Evolutionary conservation across 1,140 invertebrate species (phyloP).

Genomic region (Anthonomus grandis): DNA sequence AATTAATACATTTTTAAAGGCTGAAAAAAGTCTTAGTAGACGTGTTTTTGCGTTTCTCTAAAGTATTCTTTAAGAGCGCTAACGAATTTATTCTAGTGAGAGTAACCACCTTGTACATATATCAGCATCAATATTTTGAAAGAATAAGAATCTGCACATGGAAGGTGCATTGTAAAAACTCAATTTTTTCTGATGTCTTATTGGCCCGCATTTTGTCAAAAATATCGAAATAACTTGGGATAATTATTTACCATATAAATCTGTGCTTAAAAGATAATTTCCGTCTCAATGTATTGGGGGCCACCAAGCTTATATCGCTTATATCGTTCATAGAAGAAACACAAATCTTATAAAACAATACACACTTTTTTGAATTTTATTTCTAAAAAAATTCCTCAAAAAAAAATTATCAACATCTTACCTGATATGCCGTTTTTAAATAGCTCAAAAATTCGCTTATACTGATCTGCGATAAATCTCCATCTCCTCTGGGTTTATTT

Average conservation of each 20-base stretch:
- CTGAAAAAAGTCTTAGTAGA: no score
- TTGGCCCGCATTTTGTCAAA: no score
- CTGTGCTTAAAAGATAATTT: background rate
- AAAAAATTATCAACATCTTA: conserved; percentile 34
- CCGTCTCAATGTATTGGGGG: background rate
- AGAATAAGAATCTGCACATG: no score
- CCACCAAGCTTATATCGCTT: background rate
- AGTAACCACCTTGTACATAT: no score
- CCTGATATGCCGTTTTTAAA: conserved; percentile 67
- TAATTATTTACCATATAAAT: background rate
- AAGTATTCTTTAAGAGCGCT: no score
- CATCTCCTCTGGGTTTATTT: conserved; percentile 8
- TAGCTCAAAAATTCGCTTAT: conserved; percentile 70
- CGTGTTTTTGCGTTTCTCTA: no score
- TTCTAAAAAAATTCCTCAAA: background rate
- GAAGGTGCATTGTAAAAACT: no score
- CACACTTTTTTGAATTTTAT: background rate
- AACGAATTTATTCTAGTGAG: no score
- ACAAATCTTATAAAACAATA: background rate
- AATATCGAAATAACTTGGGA: background rate
- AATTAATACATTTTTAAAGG: no score
- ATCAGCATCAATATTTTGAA: no score
- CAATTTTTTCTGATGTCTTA: no score
- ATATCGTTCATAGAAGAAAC: background rate
- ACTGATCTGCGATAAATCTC: conserved; percentile 53